Evolutionary conservation across 2,888 invertebrate genomes (phyloP).

Genomic region (Nephrotoma guestfalica): DNA sequence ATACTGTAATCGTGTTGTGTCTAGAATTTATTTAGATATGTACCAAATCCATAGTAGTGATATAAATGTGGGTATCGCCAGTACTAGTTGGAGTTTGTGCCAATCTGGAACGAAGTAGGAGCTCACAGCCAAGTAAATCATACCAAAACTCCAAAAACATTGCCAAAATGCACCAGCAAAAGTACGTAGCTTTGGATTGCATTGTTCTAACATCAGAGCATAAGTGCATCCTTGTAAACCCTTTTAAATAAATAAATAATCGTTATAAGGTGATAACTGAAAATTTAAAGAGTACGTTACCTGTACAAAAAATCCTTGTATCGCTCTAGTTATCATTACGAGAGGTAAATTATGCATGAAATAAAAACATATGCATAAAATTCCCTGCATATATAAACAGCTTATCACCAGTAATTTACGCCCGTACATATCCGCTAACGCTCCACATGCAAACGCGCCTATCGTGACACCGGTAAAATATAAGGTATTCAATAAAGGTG

Average conservation of each 20-base stretch:
- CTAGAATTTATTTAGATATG: neutral
- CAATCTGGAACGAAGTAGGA: slow-evolving; percentile 36
- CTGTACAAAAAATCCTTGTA: slow-evolving; percentile 34
- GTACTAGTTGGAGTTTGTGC: slow-evolving; percentile 35
- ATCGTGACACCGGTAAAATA: slow-evolving; percentile 31
- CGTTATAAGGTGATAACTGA: neutral
- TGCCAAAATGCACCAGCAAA: slow-evolving; percentile 33
- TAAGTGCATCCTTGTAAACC: slow-evolving; percentile 36
- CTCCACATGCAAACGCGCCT: slow-evolving; percentile 30
- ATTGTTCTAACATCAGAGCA: slow-evolving; percentile 35
- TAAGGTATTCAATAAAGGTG: slow-evolving; percentile 23
- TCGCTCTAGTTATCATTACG: slow-evolving; percentile 27
- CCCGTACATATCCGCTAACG: slow-evolving; percentile 30
- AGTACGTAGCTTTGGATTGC: slow-evolving; percentile 32
- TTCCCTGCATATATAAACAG: slow-evolving; percentile 30
- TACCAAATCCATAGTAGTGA: slow-evolving; percentile 32
- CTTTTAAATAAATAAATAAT: slow-evolving; percentile 13
- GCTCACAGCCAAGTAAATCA: slow-evolving; percentile 30
- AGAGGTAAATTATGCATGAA: slow-evolving; percentile 22
- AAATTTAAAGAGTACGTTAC: slow-evolving; percentile 10
- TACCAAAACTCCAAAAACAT: slow-evolving; percentile 33
- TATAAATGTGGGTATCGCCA: slow-evolving; percentile 33
- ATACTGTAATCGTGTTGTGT: neutral
- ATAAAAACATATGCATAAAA: slow-evolving; percentile 18
- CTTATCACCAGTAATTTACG: slow-evolving; percentile 29